Evolutionary conservation across 2,113 vertebrate genomes (phyloP).

Genomic region (Bufo gargarizans): DNA sequence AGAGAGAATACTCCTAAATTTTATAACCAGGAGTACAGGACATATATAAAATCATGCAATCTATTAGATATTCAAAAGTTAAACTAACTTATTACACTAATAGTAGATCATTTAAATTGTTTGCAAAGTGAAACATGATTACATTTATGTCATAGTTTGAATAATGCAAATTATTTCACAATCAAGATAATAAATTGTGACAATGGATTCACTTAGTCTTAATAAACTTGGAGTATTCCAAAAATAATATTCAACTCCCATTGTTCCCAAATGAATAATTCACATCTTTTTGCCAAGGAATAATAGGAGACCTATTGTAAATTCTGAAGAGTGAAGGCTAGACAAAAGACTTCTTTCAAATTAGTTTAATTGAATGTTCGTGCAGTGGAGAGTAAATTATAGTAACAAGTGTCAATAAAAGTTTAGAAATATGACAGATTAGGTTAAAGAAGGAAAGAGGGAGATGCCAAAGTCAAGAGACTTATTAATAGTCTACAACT

Average conservation of each 20-base stretch:
- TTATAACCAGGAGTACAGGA: no score
- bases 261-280: conserved; percentile 39
- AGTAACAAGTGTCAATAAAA: conserved; percentile 19
- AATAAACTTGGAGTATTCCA: conserved; percentile 21
- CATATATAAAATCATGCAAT: background rate
- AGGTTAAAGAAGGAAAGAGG: background rate
- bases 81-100: background rate
- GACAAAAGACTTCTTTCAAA: conserved; percentile 13
- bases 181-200: conserved; percentile 6
- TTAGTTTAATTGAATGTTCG: conserved; percentile 7
- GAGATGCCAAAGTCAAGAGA: conserved; percentile 12
- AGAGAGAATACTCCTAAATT: no score
- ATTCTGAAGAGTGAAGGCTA: conserved; percentile 9
- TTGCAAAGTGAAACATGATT: background rate
- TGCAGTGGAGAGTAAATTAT: conserved; percentile 8
- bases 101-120: background rate
- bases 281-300: background rate
- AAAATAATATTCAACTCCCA: conserved; percentile 34
- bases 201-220: conserved; percentile 18
- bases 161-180: conserved; percentile 7
- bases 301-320: conserved; percentile 19
- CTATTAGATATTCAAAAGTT: background rate
- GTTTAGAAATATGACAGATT: conserved; percentile 8
- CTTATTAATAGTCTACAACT: conserved; percentile 19
- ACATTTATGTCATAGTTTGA: background rate